These are phyloP conservation scores for Ceratina calcarata DNA, from an alignment of 1,140 invertebrate genomes.

Conservation along the genomic window DNA sequence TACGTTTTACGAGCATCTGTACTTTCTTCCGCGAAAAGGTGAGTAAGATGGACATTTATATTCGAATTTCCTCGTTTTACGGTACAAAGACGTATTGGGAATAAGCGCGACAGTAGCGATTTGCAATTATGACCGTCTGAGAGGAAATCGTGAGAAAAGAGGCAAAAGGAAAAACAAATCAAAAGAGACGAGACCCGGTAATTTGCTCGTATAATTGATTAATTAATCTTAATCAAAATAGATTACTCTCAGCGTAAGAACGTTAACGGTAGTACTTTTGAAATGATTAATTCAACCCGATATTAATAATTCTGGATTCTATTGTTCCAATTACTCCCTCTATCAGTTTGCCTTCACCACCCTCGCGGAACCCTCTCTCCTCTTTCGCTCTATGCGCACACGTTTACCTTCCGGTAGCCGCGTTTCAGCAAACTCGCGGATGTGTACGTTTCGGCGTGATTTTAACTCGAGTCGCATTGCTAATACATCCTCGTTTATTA, in stretches of 20 bases:
- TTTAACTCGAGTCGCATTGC: constrained; percentile 30
- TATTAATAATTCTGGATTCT: constrained; percentile 43
- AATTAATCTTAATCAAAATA: constrained; percentile 53
- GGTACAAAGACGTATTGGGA: too few species aligned
- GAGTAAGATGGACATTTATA: too few species aligned
- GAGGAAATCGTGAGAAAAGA: too few species aligned
- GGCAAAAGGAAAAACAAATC: neutral
- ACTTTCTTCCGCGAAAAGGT: neutral
- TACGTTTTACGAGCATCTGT: neutral
- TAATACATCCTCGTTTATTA: constrained; percentile 48
- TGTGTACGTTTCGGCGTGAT: constrained; percentile 27
- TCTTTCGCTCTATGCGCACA: neutral
- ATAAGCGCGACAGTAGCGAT: too few species aligned
- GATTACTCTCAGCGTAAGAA: constrained; percentile 36
- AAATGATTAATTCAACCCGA: constrained; percentile 34
- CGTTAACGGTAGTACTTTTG: constrained; percentile 28
- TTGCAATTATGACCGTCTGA: too few species aligned
- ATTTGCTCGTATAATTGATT: constrained; percentile 30
- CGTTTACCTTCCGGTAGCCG: neutral
- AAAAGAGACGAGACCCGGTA: constrained; percentile 2
- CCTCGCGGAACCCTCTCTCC: neutral
- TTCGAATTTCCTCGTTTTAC: neutral
- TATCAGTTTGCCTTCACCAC: neutral
- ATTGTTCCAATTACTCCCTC: constrained; percentile 17
- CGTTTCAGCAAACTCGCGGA: constrained; percentile 27